Conservation (phyloP, 2,797 vertebrate genomes). For the Cottoperca gobio region DNA sequence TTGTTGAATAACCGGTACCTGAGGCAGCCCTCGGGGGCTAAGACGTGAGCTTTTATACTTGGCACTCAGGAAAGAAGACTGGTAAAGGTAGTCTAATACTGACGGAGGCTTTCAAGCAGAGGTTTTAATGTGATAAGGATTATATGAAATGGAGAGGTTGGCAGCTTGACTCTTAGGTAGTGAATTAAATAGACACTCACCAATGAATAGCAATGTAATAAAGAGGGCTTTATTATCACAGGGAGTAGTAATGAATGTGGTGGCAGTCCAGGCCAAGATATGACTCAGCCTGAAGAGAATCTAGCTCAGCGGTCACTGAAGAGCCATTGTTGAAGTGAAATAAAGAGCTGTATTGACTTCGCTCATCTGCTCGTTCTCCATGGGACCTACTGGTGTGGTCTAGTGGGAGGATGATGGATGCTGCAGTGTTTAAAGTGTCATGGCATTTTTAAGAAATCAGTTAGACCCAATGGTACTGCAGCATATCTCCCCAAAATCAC, state of each 20-base stretch:
- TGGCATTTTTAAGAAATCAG: constrained; percentile 30
- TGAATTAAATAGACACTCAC: constrained; percentile 50
- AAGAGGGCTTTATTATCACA: constrained; percentile 53
- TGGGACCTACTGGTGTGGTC: constrained; percentile 49
- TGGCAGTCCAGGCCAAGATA: constrained; percentile 56
- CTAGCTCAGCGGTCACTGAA: constrained; percentile 70
- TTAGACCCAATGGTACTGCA: constrained; percentile 4
- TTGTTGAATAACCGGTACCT: constrained; percentile 15
- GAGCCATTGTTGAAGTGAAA: constrained; percentile 75
- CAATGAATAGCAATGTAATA: constrained; percentile 43
- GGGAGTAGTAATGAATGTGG: constrained; percentile 44
- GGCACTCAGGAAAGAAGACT: constrained; percentile 22
- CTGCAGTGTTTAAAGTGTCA: constrained; percentile 22
- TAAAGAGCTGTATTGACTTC: constrained; percentile 77
- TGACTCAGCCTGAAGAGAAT: constrained; percentile 78
- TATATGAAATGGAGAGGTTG: constrained; percentile 43
- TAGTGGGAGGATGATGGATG: constrained; percentile 69
- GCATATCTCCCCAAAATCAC: no score
- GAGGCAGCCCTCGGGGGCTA: neutral
- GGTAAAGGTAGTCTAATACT: constrained; percentile 52
- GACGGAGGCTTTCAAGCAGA: constrained; percentile 10
- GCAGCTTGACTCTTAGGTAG: constrained; percentile 47
- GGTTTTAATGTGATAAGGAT: constrained; percentile 50
- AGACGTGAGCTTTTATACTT: constrained; percentile 53
- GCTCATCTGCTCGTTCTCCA: constrained; percentile 64